phyloP scores from a whole-genome alignment of 2,797 vertebrate genomes.

The Cyprinodon diabolis region DNA sequence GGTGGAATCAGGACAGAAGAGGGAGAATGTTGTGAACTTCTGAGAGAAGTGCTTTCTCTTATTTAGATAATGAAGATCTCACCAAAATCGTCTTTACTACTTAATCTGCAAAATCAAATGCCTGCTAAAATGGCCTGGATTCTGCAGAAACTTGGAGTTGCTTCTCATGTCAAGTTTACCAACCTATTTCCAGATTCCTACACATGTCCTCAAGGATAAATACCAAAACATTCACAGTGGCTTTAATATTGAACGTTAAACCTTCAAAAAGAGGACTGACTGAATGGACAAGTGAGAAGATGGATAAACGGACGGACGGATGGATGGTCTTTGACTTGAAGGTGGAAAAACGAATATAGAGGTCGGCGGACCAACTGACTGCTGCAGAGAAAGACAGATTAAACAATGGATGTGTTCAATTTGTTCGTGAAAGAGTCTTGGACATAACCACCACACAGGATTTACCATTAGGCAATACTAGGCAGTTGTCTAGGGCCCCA shows the following conservation, averaged over 20 bases:
- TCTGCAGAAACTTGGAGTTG: constrained; percentile 11
- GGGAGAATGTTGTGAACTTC: constrained; percentile 66
- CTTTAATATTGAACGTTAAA: no score
- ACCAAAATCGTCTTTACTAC: constrained; percentile 24
- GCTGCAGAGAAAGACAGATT: background rate
- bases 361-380: no score
- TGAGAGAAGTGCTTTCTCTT: constrained; percentile 41
- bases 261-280: no score
- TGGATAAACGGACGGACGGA: background rate
- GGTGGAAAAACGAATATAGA: background rate
- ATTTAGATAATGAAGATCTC: constrained; percentile 47
- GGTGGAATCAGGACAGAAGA: constrained; percentile 46
- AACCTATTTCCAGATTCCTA: background rate
- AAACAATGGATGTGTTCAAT: background rate
- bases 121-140: constrained; percentile 8
- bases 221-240: no score
- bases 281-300: background rate
- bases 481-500: no score
- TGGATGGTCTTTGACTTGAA: background rate
- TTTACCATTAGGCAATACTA: no score
- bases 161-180: background rate
- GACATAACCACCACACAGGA: no score
- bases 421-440: no score
- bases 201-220: background rate
- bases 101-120: constrained; percentile 43